These are phyloP conservation scores for Diadema setosum DNA, from an alignment of 35 echinoderm and acorn worm genomes.

Conservation along the genomic window DNA sequence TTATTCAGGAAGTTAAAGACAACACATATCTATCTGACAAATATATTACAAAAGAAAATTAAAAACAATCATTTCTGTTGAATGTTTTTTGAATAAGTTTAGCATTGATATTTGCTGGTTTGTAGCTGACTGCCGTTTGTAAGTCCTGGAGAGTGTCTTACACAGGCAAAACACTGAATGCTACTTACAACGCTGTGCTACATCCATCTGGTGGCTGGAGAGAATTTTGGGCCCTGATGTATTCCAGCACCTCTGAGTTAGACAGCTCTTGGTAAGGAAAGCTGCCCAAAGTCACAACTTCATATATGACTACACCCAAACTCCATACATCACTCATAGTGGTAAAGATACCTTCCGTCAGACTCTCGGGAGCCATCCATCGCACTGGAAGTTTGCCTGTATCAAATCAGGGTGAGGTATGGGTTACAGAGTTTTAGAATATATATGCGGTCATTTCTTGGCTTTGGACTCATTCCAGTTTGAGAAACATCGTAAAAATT, in stretches of 20 bases:
- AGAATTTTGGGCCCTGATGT: constrained; percentile 70
- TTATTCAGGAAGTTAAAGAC: too few relatives aligned
- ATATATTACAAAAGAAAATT: too few relatives aligned
- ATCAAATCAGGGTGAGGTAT: not conserved
- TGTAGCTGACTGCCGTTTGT: not conserved
- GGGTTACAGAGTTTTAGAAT: not conserved
- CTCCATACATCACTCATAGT: constrained; percentile 87
- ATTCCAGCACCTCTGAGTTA: constrained; percentile 73
- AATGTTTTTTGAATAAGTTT: not conserved
- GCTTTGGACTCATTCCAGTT: too few relatives aligned
- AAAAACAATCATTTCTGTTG: not conserved
- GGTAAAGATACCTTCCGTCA: constrained; percentile 82
- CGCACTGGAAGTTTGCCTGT: constrained; percentile 74
- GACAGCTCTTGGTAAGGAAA: constrained; percentile 80
- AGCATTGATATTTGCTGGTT: not conserved
- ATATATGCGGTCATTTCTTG: not conserved
- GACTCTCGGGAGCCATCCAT: constrained; percentile 95
- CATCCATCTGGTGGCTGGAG: constrained; percentile 61
- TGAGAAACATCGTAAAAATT: too few relatives aligned
- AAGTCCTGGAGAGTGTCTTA: not conserved
- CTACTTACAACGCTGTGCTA: constrained; percentile 68
- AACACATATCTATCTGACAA: too few relatives aligned
- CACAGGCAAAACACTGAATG: too few relatives aligned
- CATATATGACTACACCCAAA: constrained; percentile 76
- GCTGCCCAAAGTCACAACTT: constrained; percentile 86